Evolutionary conservation across 1,140 invertebrate species (phyloP).

Genomic region (Dendroctonus ponderosae): DNA sequence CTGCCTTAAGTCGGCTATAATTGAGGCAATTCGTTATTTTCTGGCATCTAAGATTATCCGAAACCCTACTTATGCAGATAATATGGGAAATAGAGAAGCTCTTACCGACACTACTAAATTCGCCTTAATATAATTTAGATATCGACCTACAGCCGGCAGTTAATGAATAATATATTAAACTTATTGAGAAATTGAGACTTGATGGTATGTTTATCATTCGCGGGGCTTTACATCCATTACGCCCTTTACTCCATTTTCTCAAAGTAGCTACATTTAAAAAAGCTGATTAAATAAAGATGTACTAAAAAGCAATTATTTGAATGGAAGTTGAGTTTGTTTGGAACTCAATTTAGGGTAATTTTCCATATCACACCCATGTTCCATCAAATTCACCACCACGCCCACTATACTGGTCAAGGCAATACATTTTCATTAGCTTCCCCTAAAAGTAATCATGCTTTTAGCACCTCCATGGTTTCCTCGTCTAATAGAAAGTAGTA

Average conservation of each 20-base stretch:
- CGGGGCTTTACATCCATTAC: no score
- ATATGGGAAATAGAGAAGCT: conserved; percentile 2
- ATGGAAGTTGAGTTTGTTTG: neutral
- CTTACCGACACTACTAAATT: neutral
- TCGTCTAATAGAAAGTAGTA: conserved; percentile 6
- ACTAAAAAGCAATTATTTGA: neutral
- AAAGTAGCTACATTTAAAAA: no score
- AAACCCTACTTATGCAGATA: conserved; percentile 12
- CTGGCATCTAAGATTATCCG: conserved; percentile 18
- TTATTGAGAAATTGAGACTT: no score
- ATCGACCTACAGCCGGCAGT: neutral
- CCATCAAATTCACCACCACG: neutral
- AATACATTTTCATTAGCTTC: conserved; percentile 23
- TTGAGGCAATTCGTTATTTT: conserved; percentile 19
- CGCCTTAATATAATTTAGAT: neutral
- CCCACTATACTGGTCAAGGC: neutral
- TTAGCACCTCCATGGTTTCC: conserved; percentile 14
- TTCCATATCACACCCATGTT: neutral
- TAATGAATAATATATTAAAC: neutral
- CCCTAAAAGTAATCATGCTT: conserved; percentile 17
- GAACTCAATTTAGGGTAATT: neutral
- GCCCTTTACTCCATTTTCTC: no score
- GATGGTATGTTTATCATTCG: no score
- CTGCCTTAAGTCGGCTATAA: conserved; percentile 7
- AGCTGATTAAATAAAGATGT: neutral